Conservation (phyloP, 2,113 vertebrate genomes). For the Grammomys dolichurus region DNA sequence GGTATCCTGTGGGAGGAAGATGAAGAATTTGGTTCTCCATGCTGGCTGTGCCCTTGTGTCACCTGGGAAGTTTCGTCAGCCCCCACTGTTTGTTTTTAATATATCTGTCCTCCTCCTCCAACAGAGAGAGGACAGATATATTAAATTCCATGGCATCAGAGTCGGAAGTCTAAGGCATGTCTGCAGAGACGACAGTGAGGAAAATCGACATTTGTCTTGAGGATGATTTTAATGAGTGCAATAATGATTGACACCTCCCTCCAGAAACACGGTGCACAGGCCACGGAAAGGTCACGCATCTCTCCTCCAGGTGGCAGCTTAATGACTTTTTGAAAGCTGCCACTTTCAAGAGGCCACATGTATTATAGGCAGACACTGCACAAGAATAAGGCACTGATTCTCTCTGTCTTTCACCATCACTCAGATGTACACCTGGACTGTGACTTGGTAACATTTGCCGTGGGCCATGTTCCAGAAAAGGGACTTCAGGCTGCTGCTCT, state of each 20-base stretch:
- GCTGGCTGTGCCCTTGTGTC: not conserved
- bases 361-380: not conserved
- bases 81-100: conserved; percentile 72
- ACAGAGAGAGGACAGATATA: conserved; percentile 70
- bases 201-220: conserved; percentile 69
- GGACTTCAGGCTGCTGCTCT: not conserved
- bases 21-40: not conserved
- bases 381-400: conserved; percentile 47
- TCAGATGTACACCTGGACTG: not conserved
- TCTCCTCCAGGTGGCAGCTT: conserved; percentile 68
- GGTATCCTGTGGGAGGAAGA: not conserved
- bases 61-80: conserved; percentile 61
- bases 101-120: conserved; percentile 64
- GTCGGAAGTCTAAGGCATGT: conserved; percentile 54
- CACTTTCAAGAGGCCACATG: conserved; percentile 44
- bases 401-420: not conserved
- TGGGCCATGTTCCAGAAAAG: not conserved
- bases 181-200: conserved; percentile 52
- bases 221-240: conserved; percentile 74
- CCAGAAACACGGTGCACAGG: conserved; percentile 29
- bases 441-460: not conserved
- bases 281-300: not conserved
- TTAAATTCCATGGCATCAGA: conserved; percentile 72
- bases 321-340: conserved; percentile 73
- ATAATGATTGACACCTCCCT: conserved; percentile 78